Evolutionary conservation across 1,140 invertebrate genomes (phyloP), one percentile per base, ranked within the genome.

Genomic region (Ruditapes philippinarum): DNA sequence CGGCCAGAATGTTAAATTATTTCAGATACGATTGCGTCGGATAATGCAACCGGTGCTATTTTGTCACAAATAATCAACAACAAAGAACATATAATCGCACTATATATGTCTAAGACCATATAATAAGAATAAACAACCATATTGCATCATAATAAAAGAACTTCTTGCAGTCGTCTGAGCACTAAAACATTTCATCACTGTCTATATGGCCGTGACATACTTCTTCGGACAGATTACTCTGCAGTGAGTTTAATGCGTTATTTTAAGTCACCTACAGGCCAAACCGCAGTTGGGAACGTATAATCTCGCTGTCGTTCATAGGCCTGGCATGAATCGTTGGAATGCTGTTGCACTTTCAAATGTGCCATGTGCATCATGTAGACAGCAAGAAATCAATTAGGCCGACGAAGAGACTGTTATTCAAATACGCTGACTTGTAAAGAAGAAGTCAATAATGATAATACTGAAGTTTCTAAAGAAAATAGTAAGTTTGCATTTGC

Each of bases 41-140:
- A 85, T 57, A 33, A 60, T 28, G 78, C 78, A 38, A 80, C 68
- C 12, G 88, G 90, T 33, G n/a, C n/a, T n/a, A n/a, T n/a, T n/a
- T n/a, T n/a, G n/a, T n/a, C n/a, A n/a, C n/a, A n/a, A n/a, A n/a
- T 73, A 49, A 49, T 49, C 45, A 49, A 49, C 45, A 49, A 49
- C 45, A 49, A 49, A 49, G 45, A 49, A 49, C 88, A 92, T 0
- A 91, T 94, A 3, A 91, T n/a, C n/a, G n/a, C n/a, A n/a, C n/a
- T 92, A 0, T 95, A 92, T 85, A 76, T 68, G 5, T 92, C 89
- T 49, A 82, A 84, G 38, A 70, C 68, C 22, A 79, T 94, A 3
- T n/a, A 92, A 85, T 45, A 81, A 51, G 25, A 89, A 95, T 28
- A 96, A 97, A 92, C 89, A 93, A 88, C 95, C 96, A 19, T 97